Base-by-base conservation (phyloP, 2,888 invertebrate genomes). In the Chrysolina oricalcia region DNA sequence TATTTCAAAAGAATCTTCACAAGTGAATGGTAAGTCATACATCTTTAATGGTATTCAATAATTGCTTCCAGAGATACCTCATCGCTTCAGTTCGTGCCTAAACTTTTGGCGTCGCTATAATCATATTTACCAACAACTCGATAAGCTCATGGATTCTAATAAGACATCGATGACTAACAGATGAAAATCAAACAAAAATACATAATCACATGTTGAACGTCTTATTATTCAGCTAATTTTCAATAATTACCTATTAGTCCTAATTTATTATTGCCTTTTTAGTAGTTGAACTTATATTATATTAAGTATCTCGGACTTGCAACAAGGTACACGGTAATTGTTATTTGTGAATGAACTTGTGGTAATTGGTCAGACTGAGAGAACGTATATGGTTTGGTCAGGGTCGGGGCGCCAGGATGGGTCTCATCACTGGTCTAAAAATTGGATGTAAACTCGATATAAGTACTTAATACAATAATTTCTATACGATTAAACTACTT, bases 221-320 rank as follows among this genome's bases (percentile, higher is more conserved):
- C 69, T 70, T 59, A 75, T 77, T 77, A 77, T 70, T 75, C 77
- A 69, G 75, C 74, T 77, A 72, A 75, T 77, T 75, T 77, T 75
- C 74, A 75, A 75, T 77, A 72, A 77, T 77, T 73, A 75, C 70
- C 74, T 50, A 74, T 74, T 70, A 74, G 70, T 65, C 48, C 70
- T 75, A 77, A 77, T 77, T 77, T 72, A 77, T 77, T 72, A 74
- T 75, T 77, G 70, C 74, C 77, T 77, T 77, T 74, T 77, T 72
- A 72, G 72, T 70, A 70, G 73, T 70, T 65, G 63, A 70, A 69
- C 72, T 73, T 72, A 72, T 56, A 65, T 76, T 73, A 71, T 72
- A 76, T 76, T 74, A 76, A 73, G 74, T 74, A 70, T 68, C 53
- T 68, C 56, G 53, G 56, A 70, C 50, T 70, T 62, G 74, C 70